These are phyloP conservation scores for Cyclargus thomasi DNA, from an alignment of 1,140 invertebrate species.

Conservation along the genomic window DNA sequence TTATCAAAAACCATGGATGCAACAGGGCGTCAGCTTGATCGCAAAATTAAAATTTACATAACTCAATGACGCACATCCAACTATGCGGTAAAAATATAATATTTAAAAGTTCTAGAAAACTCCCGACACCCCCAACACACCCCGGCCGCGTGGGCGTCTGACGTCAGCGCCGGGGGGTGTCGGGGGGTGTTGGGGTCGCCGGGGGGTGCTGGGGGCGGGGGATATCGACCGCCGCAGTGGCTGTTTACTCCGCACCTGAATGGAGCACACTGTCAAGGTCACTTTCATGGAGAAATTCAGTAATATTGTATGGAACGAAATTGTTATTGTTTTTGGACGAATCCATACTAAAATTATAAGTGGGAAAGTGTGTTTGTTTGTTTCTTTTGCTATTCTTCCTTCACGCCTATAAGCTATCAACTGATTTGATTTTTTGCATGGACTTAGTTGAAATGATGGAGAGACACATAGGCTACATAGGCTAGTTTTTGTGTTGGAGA, in stretches of 20 bases:
- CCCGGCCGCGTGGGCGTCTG: constrained; percentile 43
- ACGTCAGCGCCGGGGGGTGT: constrained; percentile 37
- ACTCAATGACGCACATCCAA: neutral
- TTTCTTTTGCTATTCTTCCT: no score
- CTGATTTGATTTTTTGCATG: no score
- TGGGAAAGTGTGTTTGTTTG: neutral
- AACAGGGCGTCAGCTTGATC: no score
- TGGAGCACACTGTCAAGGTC: constrained; percentile 27
- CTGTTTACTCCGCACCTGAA: constrained; percentile 46
- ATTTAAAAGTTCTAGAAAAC: constrained; percentile 3
- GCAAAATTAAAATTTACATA: neutral
- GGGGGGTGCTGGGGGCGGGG: neutral
- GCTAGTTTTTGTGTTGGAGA: no score
- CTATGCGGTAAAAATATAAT: neutral
- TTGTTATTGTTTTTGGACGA: no score
- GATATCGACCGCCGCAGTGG: constrained; percentile 25
- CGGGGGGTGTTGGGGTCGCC: no score
- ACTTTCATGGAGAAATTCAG: neutral
- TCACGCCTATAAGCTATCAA: no score
- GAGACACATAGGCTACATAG: no score
- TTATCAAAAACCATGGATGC: no score
- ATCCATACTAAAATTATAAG: no score
- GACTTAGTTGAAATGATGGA: no score
- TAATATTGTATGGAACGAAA: neutral
- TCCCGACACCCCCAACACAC: constrained; percentile 13